A percentile compares a stretch with the other conserved stretches of the same genome.
Evolutionary conservation across 1,140 invertebrate species (phyloP).

Genomic region (Papilio polyxenes): DNA sequence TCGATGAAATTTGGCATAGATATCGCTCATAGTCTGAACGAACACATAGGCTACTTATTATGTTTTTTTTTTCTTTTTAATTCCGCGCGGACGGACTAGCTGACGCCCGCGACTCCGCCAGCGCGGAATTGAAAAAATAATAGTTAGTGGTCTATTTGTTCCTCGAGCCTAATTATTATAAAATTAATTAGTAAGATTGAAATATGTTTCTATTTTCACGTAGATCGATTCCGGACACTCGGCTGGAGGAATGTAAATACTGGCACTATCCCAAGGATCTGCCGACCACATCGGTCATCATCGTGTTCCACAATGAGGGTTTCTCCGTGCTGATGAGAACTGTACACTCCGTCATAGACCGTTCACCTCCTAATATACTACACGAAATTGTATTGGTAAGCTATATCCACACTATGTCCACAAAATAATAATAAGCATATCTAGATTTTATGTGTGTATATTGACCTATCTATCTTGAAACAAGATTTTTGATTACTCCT

Average conservation of each 20-base stretch:
- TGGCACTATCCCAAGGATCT: slow-evolving; percentile 97
- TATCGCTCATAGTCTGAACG: too few relatives aligned
- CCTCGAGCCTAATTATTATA: neutral
- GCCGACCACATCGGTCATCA: slow-evolving; percentile 95
- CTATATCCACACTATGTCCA: too few relatives aligned
- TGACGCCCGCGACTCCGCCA: too few relatives aligned
- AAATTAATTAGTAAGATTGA: neutral
- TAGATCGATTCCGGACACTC: slow-evolving; percentile 92
- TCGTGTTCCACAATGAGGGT: slow-evolving; percentile 99
- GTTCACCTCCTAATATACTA: slow-evolving; percentile 93
- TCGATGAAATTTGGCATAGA: too few relatives aligned
- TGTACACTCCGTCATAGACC: slow-evolving; percentile 97
- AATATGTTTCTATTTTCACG: slow-evolving; percentile 65
- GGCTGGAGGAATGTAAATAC: slow-evolving; percentile 94
- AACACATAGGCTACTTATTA: too few relatives aligned
- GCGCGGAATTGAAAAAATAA: too few relatives aligned
- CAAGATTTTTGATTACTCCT: too few relatives aligned
- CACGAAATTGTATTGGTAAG: slow-evolving; percentile 96
- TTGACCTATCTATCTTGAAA: too few relatives aligned
- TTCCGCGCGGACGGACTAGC: too few relatives aligned
- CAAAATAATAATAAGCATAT: too few relatives aligned
- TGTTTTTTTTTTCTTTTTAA: too few relatives aligned
- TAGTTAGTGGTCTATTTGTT: neutral
- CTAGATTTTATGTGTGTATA: too few relatives aligned
- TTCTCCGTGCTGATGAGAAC: slow-evolving; percentile 97